Evolutionary conservation across 2,888 invertebrate species (phyloP), one percentile per base, ranked within the genome.

Genomic region (Tipula unca): DNA sequence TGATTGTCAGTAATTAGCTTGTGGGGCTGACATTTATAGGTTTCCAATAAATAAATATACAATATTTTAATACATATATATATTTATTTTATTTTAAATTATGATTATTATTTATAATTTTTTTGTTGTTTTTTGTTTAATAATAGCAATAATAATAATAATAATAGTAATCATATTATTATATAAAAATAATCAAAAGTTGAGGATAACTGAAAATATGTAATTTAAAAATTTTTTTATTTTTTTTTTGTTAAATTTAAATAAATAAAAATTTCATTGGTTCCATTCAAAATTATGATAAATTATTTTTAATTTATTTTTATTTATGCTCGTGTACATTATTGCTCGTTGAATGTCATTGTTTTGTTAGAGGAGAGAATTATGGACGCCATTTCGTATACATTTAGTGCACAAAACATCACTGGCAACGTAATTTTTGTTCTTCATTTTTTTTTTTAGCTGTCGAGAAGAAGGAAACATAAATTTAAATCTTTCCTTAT

Each of bases 1-100:
- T 84, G 84, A 84, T 84, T 84, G 84, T 84, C 84, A 84, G 84
- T 84, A 84, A 84, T 84, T 84, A 84, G 84, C 84, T 84, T 84
- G 84, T 84, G 84, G 84, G 84, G 35, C 84, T 84, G 84, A 84
- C 84, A 84, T 84, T 84, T 84, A 84, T 84, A 84, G 35, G 84
- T 84, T 84, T 25, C 32, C 84, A 35, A 84, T 84, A 84, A 84
- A 84, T 84, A 84, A 84, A 84, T 20, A 84, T 13, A 84, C 1
- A 84, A n/a, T 25, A 32, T 32, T 32, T 32, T 32, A 32, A 32
- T 32, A 83, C n/a, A 83, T 83, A 29, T 82, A 14, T 54, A 82
- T 29, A 32, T 83, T 35, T 32, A 32, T 32, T 83, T 17, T 32
- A 32, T 17, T 83, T 32, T 17, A 25, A 25, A 69, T 69, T 69